A percentile compares a stretch with the other conserved stretches of the same genome.
Conservation (phyloP, 2,113 vertebrate genomes). For the Tyrannus savana region DNA sequence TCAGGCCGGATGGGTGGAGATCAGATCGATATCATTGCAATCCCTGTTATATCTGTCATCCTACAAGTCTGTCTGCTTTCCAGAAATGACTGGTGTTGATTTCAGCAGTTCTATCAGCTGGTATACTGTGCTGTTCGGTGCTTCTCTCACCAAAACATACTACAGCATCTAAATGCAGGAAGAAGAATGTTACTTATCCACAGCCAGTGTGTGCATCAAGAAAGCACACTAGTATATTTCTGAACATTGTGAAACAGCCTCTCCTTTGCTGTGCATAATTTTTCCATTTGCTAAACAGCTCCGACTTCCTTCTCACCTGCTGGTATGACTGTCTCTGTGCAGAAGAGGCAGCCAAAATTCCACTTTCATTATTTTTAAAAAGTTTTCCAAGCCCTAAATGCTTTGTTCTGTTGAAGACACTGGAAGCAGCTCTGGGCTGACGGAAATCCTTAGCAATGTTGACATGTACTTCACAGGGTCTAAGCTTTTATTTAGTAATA, state of each 20-base stretch:
- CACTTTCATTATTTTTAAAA: neutral
- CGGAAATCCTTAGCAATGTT: neutral
- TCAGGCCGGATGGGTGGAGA: constrained; percentile 48
- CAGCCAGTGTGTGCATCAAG: neutral
- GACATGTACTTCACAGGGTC: neutral
- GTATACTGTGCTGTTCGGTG: neutral
- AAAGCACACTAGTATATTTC: neutral
- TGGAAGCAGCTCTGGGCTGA: neutral
- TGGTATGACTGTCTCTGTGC: neutral
- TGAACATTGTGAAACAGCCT: neutral
- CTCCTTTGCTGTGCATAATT: neutral
- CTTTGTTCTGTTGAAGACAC: neutral
- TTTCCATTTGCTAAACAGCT: constrained; percentile 4
- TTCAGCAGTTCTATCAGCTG: constrained; percentile 3
- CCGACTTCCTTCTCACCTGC: constrained; percentile 9
- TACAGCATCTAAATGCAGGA: neutral
- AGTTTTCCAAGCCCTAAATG: neutral
- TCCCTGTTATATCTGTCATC: constrained; percentile 18
- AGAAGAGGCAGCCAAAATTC: constrained; percentile 25
- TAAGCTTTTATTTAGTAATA: constrained; percentile 21
- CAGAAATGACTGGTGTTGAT: constrained; percentile 11
- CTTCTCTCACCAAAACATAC: neutral
- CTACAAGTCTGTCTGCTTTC: constrained; percentile 11
- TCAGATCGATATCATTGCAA: neutral
- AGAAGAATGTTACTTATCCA: neutral